Conservation (phyloP, 1,140 invertebrate genomes). For the Drosophila hydei region DNA sequence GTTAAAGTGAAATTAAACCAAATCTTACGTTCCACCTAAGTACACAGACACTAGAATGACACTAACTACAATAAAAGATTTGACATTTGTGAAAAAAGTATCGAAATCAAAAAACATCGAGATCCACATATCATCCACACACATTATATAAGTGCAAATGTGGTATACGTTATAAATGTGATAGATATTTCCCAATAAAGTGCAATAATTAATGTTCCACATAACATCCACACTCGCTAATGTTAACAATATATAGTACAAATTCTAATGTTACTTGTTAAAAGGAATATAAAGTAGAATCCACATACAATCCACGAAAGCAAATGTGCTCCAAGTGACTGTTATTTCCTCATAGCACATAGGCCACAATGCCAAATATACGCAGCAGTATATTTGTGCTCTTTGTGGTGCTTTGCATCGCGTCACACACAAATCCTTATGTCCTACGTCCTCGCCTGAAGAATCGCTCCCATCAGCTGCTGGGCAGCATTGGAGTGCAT, state of each 20-base stretch:
- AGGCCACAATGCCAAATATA: constrained; percentile 19
- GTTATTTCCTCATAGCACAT: not conserved
- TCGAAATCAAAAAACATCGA: too few relatives aligned
- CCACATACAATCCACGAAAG: not conserved
- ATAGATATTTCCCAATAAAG: not conserved
- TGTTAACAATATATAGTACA: too few relatives aligned
- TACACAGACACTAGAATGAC: too few relatives aligned
- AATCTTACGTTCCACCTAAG: not conserved
- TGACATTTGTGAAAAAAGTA: too few relatives aligned
- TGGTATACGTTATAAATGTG: too few relatives aligned
- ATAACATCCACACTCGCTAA: constrained; percentile 7
- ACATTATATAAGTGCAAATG: too few relatives aligned
- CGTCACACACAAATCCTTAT: not conserved
- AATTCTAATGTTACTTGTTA: too few relatives aligned
- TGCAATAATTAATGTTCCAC: constrained; percentile 2
- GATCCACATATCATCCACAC: too few relatives aligned
- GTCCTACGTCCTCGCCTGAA: constrained; percentile 30
- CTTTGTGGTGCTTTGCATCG: not conserved
- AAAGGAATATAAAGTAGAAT: too few relatives aligned
- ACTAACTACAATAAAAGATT: too few relatives aligned
- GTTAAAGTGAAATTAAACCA: not conserved
- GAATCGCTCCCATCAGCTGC: constrained; percentile 56
- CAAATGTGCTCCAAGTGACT: too few relatives aligned
- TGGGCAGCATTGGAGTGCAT: constrained; percentile 53
- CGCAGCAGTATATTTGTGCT: not conserved